Evolutionary conservation across 2,888 invertebrate genomes (phyloP).

Genomic region (Drosophila macrothrix): DNA sequence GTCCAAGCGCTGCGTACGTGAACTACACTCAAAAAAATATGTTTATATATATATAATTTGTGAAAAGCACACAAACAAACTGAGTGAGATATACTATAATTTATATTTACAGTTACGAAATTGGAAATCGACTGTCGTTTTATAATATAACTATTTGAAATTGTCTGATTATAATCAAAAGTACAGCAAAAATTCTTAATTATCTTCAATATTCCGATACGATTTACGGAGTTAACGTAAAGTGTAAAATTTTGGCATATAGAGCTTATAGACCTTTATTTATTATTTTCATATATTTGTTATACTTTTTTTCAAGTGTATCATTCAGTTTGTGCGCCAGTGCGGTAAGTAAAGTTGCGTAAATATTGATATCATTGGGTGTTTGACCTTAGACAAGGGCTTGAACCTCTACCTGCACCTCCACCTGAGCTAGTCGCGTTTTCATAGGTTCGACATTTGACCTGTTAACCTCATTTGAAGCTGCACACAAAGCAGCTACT

Average conservation of each 20-base stretch:
- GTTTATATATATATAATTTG: background rate
- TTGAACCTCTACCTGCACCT: constrained; percentile 32
- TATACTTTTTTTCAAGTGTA: background rate
- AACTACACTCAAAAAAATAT: constrained; percentile 1
- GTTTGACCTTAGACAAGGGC: constrained; percentile 45
- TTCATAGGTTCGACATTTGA: constrained; percentile 33
- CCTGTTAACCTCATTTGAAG: constrained; percentile 62
- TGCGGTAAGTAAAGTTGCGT: constrained; percentile 29
- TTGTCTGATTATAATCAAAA: background rate
- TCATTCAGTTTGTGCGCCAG: constrained; percentile 24
- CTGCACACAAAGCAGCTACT: constrained; percentile 31
- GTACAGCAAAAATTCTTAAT: background rate
- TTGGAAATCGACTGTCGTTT: background rate
- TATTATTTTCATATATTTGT: background rate
- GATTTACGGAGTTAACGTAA: background rate
- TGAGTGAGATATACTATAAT: background rate
- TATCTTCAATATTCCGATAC: background rate
- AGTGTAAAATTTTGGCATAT: background rate
- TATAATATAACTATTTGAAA: background rate
- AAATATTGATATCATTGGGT: constrained; percentile 44
- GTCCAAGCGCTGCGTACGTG: background rate
- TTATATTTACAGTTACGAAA: background rate
- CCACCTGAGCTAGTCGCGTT: constrained; percentile 25
- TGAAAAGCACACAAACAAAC: background rate
- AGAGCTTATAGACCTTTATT: background rate